Evolutionary conservation across 2,888 invertebrate species (phyloP), one percentile per base, ranked within the genome.

Genomic region (Portevinia maculata): DNA sequence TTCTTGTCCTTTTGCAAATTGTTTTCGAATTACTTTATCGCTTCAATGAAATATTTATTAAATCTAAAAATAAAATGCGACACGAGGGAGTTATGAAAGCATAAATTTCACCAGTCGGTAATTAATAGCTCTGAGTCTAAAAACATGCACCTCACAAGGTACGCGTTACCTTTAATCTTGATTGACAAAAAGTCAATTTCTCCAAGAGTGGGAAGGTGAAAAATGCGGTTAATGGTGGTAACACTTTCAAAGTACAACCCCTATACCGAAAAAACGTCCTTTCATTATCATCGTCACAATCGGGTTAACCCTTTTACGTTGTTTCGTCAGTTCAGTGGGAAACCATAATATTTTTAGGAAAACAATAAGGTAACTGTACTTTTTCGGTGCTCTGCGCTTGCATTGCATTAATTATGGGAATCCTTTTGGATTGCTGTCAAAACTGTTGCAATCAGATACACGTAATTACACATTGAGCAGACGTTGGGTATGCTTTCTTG

Each of bases 401-500:
- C 60, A 39, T 60, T 84, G 84, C 79, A 84, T 84, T 84, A 79
- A 84, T 84, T 84, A 84, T 84, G 78, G 59, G 78, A 79, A 84
- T 84, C 79, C 79, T 73, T 73, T 73, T 79, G 70, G 65, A 78
- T 67, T 71, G 71, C 75, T 73, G 83, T 83, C 79, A 85, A 84
- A 84, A 85, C 79, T 86, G 84, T 84, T 85, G 86, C 86, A 86
- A 85, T 85, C 85, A 85, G 85, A 84, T 85, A 84, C 85, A 84
- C 79, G 86, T 86, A 86, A 86, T 86, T 85, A 85, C 78, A 78
- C 79, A 84, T 73, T 62, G 41, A 7, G 44, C 41, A 41, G 39
- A 19, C 8, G 46, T 9, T 15, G 15, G n/a, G 8, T 37, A 24
- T 48, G 74, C 67, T 57, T 73, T 57, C 46, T 69, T 53, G 19